A percentile compares a stretch with the other conserved stretches of the same genome.
Evolutionary conservation across 2,113 vertebrate genomes (phyloP).

Genomic region (Echinops telfairi): DNA sequence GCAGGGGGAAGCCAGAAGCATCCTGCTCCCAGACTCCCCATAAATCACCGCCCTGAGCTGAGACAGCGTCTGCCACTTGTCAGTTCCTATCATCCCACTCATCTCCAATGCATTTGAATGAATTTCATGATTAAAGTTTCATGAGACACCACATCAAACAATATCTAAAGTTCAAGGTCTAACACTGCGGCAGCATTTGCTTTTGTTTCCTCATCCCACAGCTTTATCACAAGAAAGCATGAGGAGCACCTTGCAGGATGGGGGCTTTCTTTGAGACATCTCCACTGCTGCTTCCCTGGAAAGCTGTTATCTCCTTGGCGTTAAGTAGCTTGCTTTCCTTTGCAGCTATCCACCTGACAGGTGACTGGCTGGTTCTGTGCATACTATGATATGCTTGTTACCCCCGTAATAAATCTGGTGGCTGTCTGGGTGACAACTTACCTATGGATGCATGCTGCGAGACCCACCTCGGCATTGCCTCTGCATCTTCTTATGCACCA

Average conservation of each 20-base stretch:
- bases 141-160: conserved; percentile 66
- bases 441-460: not conserved
- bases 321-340: conserved; percentile 58
- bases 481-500: conserved; percentile 35
- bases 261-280: not conserved
- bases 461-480: not conserved
- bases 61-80: conserved; percentile 58
- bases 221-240: conserved; percentile 64
- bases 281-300: conserved; percentile 12
- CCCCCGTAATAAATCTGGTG: conserved; percentile 59
- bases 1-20: conserved; percentile 46
- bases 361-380: conserved; percentile 53
- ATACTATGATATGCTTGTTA: conserved; percentile 8
- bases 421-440: conserved; percentile 58
- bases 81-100: conserved; percentile 72
- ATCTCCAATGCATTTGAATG: conserved; percentile 74
- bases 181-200: not conserved
- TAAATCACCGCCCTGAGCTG: conserved; percentile 75
- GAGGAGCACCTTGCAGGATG: conserved; percentile 4
- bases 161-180: conserved; percentile 63
- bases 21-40: conserved; percentile 54
- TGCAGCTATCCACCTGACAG: conserved; percentile 60
- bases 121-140: conserved; percentile 79
- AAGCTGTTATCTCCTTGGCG: conserved; percentile 63
- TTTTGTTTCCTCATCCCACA: conserved; percentile 61